Conservation (phyloP, 2,888 invertebrate genomes). For the Andrena bicolor region DNA sequence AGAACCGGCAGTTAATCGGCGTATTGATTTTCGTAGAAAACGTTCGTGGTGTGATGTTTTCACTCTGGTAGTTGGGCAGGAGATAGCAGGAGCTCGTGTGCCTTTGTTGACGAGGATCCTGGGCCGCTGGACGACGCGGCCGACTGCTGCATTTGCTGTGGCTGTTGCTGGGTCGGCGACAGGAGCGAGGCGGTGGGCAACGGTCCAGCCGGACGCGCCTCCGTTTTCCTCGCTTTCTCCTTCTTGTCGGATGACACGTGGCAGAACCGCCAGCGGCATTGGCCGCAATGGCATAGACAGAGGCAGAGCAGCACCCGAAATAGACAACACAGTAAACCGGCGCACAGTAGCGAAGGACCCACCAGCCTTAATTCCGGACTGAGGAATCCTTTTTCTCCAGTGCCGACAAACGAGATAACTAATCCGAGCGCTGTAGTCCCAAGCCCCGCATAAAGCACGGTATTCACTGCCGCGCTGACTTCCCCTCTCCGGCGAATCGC, state of each 20-base stretch:
- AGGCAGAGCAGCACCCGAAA: constrained; percentile 94
- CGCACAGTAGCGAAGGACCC: constrained; percentile 92
- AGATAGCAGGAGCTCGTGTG: constrained; percentile 80
- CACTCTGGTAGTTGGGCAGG: constrained; percentile 81
- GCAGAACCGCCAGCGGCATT: constrained; percentile 87
- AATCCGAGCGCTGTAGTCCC: constrained; percentile 93
- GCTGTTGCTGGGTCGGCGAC: constrained; percentile 67
- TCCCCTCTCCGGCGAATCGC: constrained; percentile 88
- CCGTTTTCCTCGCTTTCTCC: constrained; percentile 73
- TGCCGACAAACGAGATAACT: constrained; percentile 95
- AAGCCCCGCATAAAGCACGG: constrained; percentile 94
- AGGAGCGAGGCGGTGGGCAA: constrained; percentile 76
- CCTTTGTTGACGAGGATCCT: constrained; percentile 73
- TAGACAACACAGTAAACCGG: constrained; percentile 93
- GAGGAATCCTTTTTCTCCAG: constrained; percentile 95
- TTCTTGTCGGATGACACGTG: constrained; percentile 72
- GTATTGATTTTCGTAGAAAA: constrained; percentile 74
- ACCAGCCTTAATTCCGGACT: constrained; percentile 94
- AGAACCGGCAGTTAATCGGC: constrained; percentile 80
- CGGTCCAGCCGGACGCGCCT: constrained; percentile 65
- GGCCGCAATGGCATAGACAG: constrained; percentile 92
- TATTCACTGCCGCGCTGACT: constrained; percentile 93
- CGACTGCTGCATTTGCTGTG: constrained; percentile 61
- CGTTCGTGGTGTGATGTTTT: constrained; percentile 63
- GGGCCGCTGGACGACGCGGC: constrained; percentile 69